These are phyloP conservation scores for Zophobas morio DNA, from an alignment of 1,140 invertebrate genomes.

Conservation along the genomic window DNA sequence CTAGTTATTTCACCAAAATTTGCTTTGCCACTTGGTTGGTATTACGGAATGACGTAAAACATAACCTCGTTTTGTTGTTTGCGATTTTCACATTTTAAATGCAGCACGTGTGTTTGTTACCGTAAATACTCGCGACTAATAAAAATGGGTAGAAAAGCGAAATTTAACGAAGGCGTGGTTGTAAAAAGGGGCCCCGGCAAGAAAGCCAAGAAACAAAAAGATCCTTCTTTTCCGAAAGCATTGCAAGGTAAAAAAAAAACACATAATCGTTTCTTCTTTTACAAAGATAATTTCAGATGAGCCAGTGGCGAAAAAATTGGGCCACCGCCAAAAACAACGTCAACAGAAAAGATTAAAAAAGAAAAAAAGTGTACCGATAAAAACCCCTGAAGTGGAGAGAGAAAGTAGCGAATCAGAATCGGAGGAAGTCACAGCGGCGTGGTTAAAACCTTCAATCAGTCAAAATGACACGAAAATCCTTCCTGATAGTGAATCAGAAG, in stretches of 20 bases:
- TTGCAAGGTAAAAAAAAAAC: constrained; percentile 66
- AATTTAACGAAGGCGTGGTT: constrained; percentile 78
- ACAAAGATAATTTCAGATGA: constrained; percentile 50
- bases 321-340: constrained; percentile 80
- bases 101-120: constrained; percentile 29
- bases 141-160: constrained; percentile 89
- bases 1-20: too few species aligned
- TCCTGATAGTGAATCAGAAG: constrained; percentile 57
- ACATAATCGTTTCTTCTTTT: not conserved
- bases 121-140: constrained; percentile 1
- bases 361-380: constrained; percentile 69
- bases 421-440: not conserved
- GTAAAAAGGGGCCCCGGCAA: constrained; percentile 86
- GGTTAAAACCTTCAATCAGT: constrained; percentile 15
- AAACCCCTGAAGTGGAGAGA: constrained; percentile 30
- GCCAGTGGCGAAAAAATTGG: constrained; percentile 73
- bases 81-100: constrained; percentile 27
- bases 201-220: constrained; percentile 88
- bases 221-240: constrained; percentile 79
- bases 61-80: constrained; percentile 12
- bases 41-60: not conserved
- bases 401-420: not conserved
- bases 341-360: constrained; percentile 75
- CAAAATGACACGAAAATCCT: constrained; percentile 61
- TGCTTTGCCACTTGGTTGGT: not conserved